phyloP scores from a whole-genome alignment of 2,888 invertebrate species.

The Trachelus tabidus region DNA sequence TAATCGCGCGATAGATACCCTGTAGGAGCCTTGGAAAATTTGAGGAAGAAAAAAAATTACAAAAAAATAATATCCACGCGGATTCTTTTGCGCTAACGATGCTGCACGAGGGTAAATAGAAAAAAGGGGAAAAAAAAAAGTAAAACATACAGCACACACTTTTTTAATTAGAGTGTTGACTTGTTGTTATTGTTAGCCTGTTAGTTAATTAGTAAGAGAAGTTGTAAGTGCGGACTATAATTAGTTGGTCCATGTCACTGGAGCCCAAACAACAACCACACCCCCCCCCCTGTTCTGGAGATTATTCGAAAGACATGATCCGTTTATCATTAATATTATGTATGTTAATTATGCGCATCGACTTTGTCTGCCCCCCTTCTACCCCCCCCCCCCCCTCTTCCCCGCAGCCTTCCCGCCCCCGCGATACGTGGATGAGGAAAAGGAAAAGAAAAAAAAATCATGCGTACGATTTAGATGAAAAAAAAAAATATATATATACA shows the following conservation, averaged over 20 bases:
- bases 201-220: constrained; percentile 66
- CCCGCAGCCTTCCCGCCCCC: constrained; percentile 28
- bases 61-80: constrained; percentile 2
- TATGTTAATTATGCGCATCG: no score
- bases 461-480: neutral
- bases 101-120: constrained; percentile 19
- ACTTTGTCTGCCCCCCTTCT: no score
- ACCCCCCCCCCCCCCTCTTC: constrained; percentile 23
- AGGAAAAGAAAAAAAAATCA: constrained; percentile 20
- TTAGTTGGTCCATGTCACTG: constrained; percentile 65
- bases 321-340: constrained; percentile 31
- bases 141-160: constrained; percentile 53
- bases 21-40: constrained; percentile 19
- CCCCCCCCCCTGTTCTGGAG: constrained; percentile 64
- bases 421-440: constrained; percentile 25
- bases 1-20: constrained; percentile 7
- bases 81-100: constrained; percentile 22
- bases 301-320: constrained; percentile 52
- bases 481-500: constrained; percentile 22
- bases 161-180: constrained; percentile 60
- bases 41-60: neutral
- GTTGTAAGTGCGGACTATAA: constrained; percentile 66
- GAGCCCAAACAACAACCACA: constrained; percentile 55
- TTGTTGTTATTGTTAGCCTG: constrained; percentile 67
- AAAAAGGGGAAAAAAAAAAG: neutral